Evolutionary conservation across 2,888 invertebrate genomes (phyloP).

Genomic region (Venusia cambrica): DNA sequence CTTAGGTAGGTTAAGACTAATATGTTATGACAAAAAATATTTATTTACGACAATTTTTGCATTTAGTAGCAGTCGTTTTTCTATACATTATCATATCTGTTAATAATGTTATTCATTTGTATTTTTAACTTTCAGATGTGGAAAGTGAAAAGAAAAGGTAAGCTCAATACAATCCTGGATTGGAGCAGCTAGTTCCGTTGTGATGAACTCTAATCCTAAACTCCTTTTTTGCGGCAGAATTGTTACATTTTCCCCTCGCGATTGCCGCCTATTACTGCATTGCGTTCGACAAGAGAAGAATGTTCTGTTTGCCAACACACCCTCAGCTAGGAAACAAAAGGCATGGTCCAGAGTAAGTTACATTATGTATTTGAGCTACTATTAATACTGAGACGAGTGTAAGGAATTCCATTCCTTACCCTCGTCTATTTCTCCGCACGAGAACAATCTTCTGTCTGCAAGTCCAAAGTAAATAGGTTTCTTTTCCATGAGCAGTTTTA

Average conservation of each 20-base stretch:
- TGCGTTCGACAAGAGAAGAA: constrained; percentile 63
- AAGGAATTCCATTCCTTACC: not conserved
- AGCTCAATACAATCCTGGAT: no score
- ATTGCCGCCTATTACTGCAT: constrained; percentile 56
- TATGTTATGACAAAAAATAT: no score
- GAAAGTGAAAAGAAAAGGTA: constrained; percentile 32
- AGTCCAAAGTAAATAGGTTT: no score
- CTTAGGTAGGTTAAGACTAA: no score
- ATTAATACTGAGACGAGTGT: not conserved
- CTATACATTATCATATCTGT: no score
- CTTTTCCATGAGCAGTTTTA: no score
- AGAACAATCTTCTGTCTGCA: no score
- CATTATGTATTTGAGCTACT: not conserved
- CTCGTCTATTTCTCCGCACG: no score
- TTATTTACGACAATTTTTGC: no score
- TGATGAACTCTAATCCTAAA: no score
- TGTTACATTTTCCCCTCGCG: constrained; percentile 51
- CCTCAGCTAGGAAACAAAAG: constrained; percentile 37
- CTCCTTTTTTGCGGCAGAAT: constrained; percentile 25
- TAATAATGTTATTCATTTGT: constrained; percentile 5
- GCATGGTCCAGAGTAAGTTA: constrained; percentile 65
- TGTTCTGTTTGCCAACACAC: constrained; percentile 46
- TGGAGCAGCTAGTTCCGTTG: no score
- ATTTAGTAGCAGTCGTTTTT: no score
- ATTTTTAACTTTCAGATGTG: constrained; percentile 28